A percentile compares a stretch with the other conserved stretches of the same genome.
phyloP scores from a whole-genome alignment of 2,113 vertebrate genomes.

The Proteles cristata region DNA sequence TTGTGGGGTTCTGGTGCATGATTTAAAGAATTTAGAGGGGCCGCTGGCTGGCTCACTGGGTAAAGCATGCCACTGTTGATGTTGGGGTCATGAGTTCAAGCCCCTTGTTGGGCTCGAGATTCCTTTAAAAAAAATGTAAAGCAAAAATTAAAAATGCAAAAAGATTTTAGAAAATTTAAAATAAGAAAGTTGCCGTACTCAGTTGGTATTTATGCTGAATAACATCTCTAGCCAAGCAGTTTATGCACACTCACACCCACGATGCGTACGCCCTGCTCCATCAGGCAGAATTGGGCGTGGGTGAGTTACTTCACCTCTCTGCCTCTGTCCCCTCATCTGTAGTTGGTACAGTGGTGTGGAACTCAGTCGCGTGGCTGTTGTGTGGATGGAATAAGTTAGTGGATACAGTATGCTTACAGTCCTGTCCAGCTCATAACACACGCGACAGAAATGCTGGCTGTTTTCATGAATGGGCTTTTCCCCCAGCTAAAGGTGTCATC shows the following conservation, averaged over 20 bases:
- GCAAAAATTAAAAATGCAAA: background rate
- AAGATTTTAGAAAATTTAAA: background rate
- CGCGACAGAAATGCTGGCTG: background rate
- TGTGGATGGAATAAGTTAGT: background rate
- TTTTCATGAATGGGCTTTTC: background rate
- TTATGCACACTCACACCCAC: background rate
- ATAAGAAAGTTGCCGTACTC: background rate
- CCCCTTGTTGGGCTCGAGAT: background rate
- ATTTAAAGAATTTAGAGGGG: background rate
- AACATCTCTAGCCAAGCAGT: too few species aligned
- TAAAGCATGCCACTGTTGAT: background rate
- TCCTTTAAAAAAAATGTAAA: background rate
- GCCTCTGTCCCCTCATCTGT: background rate
- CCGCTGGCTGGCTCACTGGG: background rate
- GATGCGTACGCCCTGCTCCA: rapidly evolving
- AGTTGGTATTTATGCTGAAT: background rate
- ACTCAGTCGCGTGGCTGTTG: rapidly evolving
- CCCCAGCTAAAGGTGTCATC: background rate
- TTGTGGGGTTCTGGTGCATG: background rate
- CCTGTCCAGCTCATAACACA: background rate
- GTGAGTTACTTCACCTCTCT: rapidly evolving
- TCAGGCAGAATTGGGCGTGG: background rate
- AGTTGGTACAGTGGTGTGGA: rapidly evolving
- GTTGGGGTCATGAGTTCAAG: background rate
- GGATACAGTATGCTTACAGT: too few species aligned